phyloP scores from a whole-genome alignment of 1,140 invertebrate genomes.

The Calosoma granatense region DNA sequence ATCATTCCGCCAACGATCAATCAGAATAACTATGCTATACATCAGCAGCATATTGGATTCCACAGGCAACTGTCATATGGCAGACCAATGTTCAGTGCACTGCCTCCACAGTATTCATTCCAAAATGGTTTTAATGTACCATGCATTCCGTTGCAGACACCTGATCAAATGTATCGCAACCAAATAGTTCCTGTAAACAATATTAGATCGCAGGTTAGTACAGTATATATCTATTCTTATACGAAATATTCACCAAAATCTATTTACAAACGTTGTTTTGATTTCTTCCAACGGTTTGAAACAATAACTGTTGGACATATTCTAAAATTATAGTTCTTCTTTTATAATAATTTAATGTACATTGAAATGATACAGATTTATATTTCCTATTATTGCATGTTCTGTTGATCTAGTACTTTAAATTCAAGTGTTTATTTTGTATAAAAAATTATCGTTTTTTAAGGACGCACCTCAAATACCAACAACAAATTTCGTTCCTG shows the following conservation, averaged over 20 bases:
- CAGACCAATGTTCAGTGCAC: background rate
- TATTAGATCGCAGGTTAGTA: background rate
- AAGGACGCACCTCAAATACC: constrained; percentile 31
- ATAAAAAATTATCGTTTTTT: background rate
- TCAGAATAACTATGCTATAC: background rate
- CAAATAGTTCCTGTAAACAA: background rate
- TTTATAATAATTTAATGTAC: too few species aligned
- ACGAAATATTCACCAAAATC: too few species aligned
- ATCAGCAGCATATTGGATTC: background rate
- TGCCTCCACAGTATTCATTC: background rate
- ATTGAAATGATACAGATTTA: too few species aligned
- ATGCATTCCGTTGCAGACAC: background rate
- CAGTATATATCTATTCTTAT: too few species aligned
- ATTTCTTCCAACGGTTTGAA: too few species aligned
- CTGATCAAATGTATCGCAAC: background rate
- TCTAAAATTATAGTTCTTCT: too few species aligned
- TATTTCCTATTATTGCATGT: too few species aligned
- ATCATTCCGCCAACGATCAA: background rate
- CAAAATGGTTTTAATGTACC: background rate
- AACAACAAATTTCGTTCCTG: constrained; percentile 28
- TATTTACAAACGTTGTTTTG: too few species aligned
- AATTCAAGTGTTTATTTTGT: too few species aligned
- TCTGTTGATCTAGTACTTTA: too few species aligned
- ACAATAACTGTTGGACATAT: too few species aligned
- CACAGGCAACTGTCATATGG: background rate